Evolutionary conservation across 1,140 invertebrate genomes (phyloP).

Genomic region (Cydia fagiglandana): DNA sequence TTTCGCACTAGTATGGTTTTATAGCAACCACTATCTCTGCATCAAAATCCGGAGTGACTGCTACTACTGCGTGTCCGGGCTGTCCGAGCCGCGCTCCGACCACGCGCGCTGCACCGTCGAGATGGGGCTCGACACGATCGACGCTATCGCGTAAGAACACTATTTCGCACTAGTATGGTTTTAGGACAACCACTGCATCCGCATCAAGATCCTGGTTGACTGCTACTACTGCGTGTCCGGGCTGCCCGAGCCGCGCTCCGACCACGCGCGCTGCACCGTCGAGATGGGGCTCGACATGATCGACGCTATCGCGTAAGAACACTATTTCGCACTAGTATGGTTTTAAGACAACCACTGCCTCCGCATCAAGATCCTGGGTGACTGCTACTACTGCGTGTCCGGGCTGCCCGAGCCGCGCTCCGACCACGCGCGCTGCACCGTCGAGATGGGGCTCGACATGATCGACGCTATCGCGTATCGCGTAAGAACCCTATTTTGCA

Average conservation of each 20-base stretch:
- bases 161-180: constrained; percentile 34
- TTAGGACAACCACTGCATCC: constrained; percentile 92
- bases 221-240: constrained; percentile 95
- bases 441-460: constrained; percentile 95
- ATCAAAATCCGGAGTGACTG: constrained; percentile 96
- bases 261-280: constrained; percentile 92
- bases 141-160: constrained; percentile 89
- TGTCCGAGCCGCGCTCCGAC: constrained; percentile 89
- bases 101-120: constrained; percentile 92
- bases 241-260: constrained; percentile 88
- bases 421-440: constrained; percentile 91
- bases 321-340: constrained; percentile 13
- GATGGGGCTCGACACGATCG: constrained; percentile 95
- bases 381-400: constrained; percentile 94
- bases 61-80: constrained; percentile 93
- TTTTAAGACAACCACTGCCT: constrained; percentile 91
- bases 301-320: constrained; percentile 91
- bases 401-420: constrained; percentile 89
- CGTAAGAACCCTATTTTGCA: constrained; percentile 80
- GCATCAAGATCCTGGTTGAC: constrained; percentile 94
- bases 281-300: constrained; percentile 96
- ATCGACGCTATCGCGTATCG: constrained; percentile 95
- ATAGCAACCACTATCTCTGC: constrained; percentile 93
- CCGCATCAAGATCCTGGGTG: constrained; percentile 93
- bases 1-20: constrained; percentile 37